These are phyloP conservation scores for Donacobius atricapilla DNA, from an alignment of 2,113 vertebrate genomes.

Conservation along the genomic window DNA sequence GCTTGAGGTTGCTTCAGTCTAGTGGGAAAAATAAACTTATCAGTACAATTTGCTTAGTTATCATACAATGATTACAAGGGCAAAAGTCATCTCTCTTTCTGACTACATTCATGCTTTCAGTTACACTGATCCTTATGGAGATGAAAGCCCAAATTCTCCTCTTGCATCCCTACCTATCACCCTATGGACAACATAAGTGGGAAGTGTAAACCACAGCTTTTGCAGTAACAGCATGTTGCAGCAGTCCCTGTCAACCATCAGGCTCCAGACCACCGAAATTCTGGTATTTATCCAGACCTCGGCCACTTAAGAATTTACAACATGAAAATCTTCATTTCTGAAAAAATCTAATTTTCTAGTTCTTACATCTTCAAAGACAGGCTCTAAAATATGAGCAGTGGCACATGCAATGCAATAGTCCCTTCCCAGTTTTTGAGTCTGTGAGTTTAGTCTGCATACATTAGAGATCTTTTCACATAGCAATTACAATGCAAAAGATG, in stretches of 20 bases:
- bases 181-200: not conserved
- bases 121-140: not conserved
- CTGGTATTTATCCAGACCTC: not conserved
- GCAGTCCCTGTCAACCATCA: not conserved
- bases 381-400: not conserved
- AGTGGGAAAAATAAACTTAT: not conserved
- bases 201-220: not conserved
- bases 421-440: not conserved
- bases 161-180: not conserved
- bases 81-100: not conserved
- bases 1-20: slow-evolving; percentile 91
- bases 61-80: not conserved
- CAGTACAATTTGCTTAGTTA: not conserved
- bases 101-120: not conserved
- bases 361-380: not conserved
- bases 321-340: not conserved
- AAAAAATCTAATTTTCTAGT: not conserved
- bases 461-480: not conserved
- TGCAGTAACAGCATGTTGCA: not conserved
- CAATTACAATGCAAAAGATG: not conserved
- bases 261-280: not conserved
- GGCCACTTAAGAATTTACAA: not conserved
- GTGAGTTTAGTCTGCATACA: not conserved
- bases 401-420: not conserved
- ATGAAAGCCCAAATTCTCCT: not conserved